Percentiles rank a stretch among this genome's conserved stretches.
Evolutionary conservation across 2,113 vertebrate species (phyloP).

Genomic region (Pampusana beccarii): DNA sequence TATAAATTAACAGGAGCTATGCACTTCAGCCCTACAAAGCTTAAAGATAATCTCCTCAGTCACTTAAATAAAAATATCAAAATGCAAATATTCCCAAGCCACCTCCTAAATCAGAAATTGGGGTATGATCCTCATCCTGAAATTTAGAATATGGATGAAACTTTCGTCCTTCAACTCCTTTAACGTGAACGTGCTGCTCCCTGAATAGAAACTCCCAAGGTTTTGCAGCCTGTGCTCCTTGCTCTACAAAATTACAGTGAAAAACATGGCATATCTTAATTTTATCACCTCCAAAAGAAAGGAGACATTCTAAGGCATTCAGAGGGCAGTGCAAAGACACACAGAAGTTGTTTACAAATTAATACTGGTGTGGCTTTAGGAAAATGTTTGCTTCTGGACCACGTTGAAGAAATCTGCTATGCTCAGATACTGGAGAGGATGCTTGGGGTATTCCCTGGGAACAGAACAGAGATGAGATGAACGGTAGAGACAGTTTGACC

Average conservation of each 20-base stretch:
- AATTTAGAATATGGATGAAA: not conserved
- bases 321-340: not conserved
- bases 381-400: not conserved
- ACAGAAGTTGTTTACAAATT: not conserved
- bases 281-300: not conserved
- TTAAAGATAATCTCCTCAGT: not conserved
- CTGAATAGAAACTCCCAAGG: not conserved
- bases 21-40: not conserved
- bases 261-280: not conserved
- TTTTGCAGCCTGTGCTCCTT: fast-evolving
- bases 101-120: not conserved
- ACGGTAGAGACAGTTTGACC: not conserved
- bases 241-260: fast-evolving
- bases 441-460: not conserved
- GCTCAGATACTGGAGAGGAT: not conserved
- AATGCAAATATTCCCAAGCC: not conserved
- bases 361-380: not conserved
- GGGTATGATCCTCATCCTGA: not conserved
- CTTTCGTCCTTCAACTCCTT: not conserved
- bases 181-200: fast-evolving
- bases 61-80: not conserved
- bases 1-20: fast-evolving
- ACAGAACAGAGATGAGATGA: not conserved
- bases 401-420: not conserved
- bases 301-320: not conserved